phyloP scores from a whole-genome alignment of 2,113 vertebrate species.

The Rhea pennata region DNA sequence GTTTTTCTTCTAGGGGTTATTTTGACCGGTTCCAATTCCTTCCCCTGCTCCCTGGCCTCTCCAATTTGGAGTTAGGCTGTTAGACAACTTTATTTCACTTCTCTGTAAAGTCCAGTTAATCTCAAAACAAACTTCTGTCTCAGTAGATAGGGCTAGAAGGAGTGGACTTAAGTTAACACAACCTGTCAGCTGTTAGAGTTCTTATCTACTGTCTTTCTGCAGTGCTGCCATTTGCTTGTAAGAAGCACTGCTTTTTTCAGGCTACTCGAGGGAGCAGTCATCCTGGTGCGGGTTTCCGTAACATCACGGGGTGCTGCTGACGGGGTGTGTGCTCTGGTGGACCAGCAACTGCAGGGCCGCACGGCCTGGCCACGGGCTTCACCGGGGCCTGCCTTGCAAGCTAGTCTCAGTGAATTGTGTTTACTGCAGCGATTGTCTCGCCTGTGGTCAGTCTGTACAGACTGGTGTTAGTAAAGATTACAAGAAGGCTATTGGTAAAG shows the following conservation, averaged over 20 bases:
- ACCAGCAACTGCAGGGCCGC: neutral
- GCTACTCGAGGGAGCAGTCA: neutral
- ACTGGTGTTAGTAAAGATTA: neutral
- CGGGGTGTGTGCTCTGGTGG: rapidly evolving
- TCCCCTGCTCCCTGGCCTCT: rapidly evolving
- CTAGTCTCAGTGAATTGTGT: neutral
- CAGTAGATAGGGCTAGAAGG: neutral
- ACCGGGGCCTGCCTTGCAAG: neutral
- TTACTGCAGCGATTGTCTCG: neutral
- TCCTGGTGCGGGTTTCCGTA: neutral
- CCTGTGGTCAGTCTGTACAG: neutral
- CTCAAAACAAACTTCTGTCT: neutral
- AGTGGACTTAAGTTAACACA: neutral
- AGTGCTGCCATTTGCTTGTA: neutral
- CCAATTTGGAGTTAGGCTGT: neutral
- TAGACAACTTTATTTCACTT: neutral
- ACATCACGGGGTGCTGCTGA: neutral
- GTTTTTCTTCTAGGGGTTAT: neutral
- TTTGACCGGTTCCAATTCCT: neutral
- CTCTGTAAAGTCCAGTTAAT: neutral
- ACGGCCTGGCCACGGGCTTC: rapidly evolving
- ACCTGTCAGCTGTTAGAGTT: neutral
- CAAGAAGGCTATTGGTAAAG: neutral
- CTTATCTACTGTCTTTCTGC: neutral
- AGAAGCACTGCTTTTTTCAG: neutral